Base-by-base conservation (phyloP, 53 echinoderm and acorn worm species). In the Paelopatides confundens region DNA sequence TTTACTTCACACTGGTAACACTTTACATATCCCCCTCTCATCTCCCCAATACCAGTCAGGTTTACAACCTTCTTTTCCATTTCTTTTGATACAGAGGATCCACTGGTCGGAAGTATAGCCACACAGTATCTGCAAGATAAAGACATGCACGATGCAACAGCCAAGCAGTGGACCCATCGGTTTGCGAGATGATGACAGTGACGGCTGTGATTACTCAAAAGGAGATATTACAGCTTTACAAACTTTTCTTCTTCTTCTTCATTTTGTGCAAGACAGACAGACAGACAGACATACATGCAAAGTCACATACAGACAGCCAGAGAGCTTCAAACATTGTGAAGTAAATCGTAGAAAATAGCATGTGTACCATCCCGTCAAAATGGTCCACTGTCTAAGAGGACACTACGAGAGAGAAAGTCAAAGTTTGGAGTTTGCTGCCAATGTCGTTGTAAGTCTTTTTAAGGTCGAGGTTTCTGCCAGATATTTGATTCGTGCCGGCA, bases 41-140 rank as follows among this genome's bases (percentile, higher is more conserved):
- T 51, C 11, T 51, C 11, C 11, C 52, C 11, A 51, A 12, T 51
- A 51, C 11, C 17, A 51, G 17, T 51, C 11, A 51, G 11, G 17
- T 51, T 51, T 51, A 51, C n/a, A n/a, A n/a, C n/a, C n/a, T n/a
- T n/a, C n/a, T n/a, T n/a, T 63, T 29, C 31, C 31, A 14, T 2
- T 26, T 37, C 27, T 39, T 48, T 54, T 18, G 30, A 49, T 71
- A n/a, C 90, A 98, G 98, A 93, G 77, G 98, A 98, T 62, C 98
- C 98, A 31, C 85, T 98, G 23, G 98, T 98, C 27, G 98, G 98
- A 10, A 98, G 91, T 87, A 98, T 98, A 94, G 98, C 98, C 67
- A 98, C 95, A 74, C 95, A 98, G 84, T 98, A 94, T 76, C 82
- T 98, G 47, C 88, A 92, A 4, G 93, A 92, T 76, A 95, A 95